Base-by-base conservation (phyloP, 2,797 vertebrate genomes). In the Acanthopagrus latus region DNA sequence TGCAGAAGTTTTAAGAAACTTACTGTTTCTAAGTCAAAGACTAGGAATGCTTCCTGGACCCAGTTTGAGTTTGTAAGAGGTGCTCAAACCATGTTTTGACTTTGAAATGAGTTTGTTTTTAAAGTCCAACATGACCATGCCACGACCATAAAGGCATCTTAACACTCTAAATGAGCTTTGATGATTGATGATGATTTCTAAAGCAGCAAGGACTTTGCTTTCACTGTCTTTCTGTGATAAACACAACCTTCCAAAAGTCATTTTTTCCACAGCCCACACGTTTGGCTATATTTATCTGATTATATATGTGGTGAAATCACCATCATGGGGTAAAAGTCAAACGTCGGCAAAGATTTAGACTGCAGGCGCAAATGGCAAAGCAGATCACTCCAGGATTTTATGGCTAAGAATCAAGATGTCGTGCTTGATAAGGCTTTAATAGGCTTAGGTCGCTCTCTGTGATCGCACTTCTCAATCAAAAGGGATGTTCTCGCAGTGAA, bases 391-490 rank as follows among this genome's bases (percentile, higher is more conserved):
- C 23, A 55, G 90, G 90, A 86, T 79, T 87, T 82, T 75, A 88
- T 89, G 84, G 87, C 70, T 86, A 72, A 87, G 92, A 92, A 90
- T 93, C 91, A 92, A 91, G 86, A 90, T 94, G 93, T 80, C 90
- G 90, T 94, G 93, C 93, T 89, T 89, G 88, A 90, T 93, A 92
- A 94, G 86, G 93, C 93, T 92, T 93, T 94, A 95, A 94, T 91
- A 52, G 63, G 93, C 86, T 95, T 95, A 95, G 75, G 80, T 76
- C 7, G 1, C 82, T 63, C 69, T 83, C 81, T 76, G 80, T 60
- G 91, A 80, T 87, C 33, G 68, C 52, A 64, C 78, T 75, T 69
- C 87, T 90, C 87, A 90, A 86, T 91, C 92, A 89, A 87, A 86
- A 62, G 78, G 90, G 92, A 94, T 91, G 93, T 93, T 91, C 89